Evolutionary conservation across 2,113 vertebrate species (phyloP).

Genomic region (Cyanocitta stelleri): DNA sequence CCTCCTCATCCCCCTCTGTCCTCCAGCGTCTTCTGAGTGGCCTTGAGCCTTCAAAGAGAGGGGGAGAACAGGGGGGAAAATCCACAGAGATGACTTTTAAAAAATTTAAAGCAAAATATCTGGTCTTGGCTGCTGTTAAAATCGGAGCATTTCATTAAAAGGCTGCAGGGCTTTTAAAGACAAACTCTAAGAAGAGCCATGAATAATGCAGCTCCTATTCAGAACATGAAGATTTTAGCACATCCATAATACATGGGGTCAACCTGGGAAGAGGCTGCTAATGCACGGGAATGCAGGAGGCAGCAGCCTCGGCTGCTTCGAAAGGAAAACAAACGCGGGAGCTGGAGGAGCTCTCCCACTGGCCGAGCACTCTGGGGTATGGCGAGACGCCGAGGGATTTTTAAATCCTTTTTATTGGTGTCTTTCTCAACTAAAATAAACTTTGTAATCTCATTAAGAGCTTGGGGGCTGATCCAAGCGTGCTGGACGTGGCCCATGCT

Average conservation of each 20-base stretch:
- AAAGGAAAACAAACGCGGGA: conserved; percentile 12
- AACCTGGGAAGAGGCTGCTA: conserved; percentile 17
- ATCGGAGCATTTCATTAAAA: conserved; percentile 47
- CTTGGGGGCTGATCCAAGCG: neutral
- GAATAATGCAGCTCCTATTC: conserved; percentile 62
- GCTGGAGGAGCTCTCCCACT: neutral
- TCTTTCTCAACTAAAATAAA: conserved; percentile 46
- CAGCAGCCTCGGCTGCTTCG: neutral
- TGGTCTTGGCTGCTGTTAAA: conserved; percentile 26
- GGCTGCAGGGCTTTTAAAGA: conserved; percentile 59
- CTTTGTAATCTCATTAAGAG: conserved; percentile 37
- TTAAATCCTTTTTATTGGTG: conserved; percentile 42
- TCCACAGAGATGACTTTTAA: conserved; percentile 4
- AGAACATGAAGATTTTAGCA: conserved; percentile 16
- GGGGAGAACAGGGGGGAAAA: neutral
- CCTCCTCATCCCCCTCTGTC: neutral
- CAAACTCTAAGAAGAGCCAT: conserved; percentile 40
- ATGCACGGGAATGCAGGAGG: conserved; percentile 16
- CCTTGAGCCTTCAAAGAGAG: conserved; percentile 11
- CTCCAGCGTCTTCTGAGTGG: neutral
- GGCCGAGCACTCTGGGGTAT: neutral
- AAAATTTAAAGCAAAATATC: conserved; percentile 46
- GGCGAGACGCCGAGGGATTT: neutral
- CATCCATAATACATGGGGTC: conserved; percentile 66
- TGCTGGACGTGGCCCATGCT: neutral